Conservation (phyloP, 2,797 vertebrate species). For the Darevskia mixta region DNA sequence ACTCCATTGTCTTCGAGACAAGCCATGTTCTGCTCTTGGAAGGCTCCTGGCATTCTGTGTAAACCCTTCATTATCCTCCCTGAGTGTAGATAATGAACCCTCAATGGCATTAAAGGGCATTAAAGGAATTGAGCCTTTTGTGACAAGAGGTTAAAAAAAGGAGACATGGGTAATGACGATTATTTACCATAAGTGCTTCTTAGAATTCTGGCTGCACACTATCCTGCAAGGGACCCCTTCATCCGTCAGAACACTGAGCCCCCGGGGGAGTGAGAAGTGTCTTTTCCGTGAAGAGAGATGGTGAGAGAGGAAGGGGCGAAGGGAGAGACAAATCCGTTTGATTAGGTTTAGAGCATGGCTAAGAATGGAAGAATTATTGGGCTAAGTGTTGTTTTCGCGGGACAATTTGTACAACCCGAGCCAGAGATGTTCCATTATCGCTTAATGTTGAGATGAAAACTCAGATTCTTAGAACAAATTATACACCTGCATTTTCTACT, state of each 20-base stretch:
- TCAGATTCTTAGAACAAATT: slow-evolving; percentile 20
- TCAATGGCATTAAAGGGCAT: slow-evolving; percentile 33
- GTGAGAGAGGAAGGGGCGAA: slow-evolving; percentile 1
- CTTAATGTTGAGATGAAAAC: slow-evolving; percentile 41
- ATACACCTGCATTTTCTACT: slow-evolving; percentile 24
- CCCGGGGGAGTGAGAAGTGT: slow-evolving; percentile 41
- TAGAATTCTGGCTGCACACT: slow-evolving; percentile 35
- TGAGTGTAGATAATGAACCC: slow-evolving; percentile 63
- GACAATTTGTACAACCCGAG: slow-evolving; percentile 23
- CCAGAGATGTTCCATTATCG: slow-evolving; percentile 28
- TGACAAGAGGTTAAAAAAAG: slow-evolving; percentile 61
- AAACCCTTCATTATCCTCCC: slow-evolving; percentile 24
- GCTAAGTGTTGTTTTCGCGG: slow-evolving; percentile 16
- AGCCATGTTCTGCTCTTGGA: neutral
- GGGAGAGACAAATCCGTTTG: slow-evolving; percentile 3
- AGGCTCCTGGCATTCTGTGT: slow-evolving; percentile 37
- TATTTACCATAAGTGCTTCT: slow-evolving; percentile 55
- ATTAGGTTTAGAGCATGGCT: slow-evolving; percentile 9
- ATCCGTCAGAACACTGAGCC: slow-evolving; percentile 38
- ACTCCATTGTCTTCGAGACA: slow-evolving; percentile 42
- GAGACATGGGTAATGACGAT: slow-evolving; percentile 60
- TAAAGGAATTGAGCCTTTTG: slow-evolving; percentile 58
- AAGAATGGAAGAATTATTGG: slow-evolving; percentile 19
- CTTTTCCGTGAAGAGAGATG: slow-evolving; percentile 33
- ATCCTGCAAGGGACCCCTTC: slow-evolving; percentile 32